Evolutionary conservation across 2,797 vertebrate genomes (phyloP).

Genomic region (Taeniopygia guttata): DNA sequence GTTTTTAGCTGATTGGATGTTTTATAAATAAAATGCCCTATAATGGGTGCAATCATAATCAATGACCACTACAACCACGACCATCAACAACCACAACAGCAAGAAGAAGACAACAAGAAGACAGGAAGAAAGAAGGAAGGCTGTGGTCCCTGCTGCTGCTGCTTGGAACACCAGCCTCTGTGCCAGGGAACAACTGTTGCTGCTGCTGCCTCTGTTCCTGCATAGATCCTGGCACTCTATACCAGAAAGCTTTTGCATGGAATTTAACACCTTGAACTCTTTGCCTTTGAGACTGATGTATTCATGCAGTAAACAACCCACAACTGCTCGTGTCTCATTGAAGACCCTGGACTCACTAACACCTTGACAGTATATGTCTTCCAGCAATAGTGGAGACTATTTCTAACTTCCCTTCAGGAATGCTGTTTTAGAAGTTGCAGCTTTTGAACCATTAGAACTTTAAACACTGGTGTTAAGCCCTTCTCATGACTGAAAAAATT

Average conservation of each 20-base stretch:
- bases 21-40: neutral
- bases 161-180: neutral
- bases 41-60: neutral
- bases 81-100: neutral
- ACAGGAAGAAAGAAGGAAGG: neutral
- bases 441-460: neutral
- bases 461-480: neutral
- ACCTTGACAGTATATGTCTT: neutral
- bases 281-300: neutral
- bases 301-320: neutral
- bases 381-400: neutral
- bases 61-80: neutral
- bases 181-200: neutral
- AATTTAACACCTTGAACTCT: neutral
- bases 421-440: neutral
- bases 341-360: neutral
- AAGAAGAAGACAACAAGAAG: neutral
- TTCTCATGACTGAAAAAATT: neutral
- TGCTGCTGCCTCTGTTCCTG: neutral
- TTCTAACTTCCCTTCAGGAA: neutral
- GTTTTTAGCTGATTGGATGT: neutral
- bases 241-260: neutral
- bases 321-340: neutral
- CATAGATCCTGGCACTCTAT: neutral
- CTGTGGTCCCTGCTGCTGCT: neutral